Evolutionary conservation across 2,797 vertebrate species (phyloP), one percentile per base, ranked within the genome.

Genomic region (Thalassophryne amazonica): DNA sequence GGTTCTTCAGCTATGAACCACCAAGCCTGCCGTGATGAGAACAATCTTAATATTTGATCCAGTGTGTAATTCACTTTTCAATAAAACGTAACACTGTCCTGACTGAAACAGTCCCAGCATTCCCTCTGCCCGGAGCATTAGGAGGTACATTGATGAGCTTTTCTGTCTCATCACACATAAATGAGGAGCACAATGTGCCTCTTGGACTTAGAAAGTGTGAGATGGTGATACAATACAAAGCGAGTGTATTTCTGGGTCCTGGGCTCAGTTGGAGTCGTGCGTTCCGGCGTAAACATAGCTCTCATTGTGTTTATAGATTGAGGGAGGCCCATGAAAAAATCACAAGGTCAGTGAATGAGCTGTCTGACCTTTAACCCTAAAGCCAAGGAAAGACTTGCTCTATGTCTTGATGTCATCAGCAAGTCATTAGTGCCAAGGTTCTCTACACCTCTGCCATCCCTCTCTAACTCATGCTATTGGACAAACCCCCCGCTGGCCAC

Each of bases 341-440:
- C 85, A 85, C 55, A 20, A 55, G 69, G 77, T 81, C 81, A 75
- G 65, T 78, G 79, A 89, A 87, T 81, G 76, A 75, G 78, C 69
- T 78, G 81, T 81, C 76, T 82, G 81, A 84, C 82, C 79, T 86
- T 75, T 84, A 37, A 78, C 84, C 81, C 31, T n/a, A 2, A 1
- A 55, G 47, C 60, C 63, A 54, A 78, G 77, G 78, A 82, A 81
- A 86, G 71, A 69, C 75, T 73, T 85, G 81, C 78, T 73, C 74
- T 80, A 43, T 85, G 81, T 86, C 69, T 65, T 80, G 78, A 83
- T 88, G 85, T 86, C 86, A 88, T 87, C 86, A 78, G 68, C 73
- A 56, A 80, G 78, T 83, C 86, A 86, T 90, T 87, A 87, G 80
- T 32, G 4, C 63, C 67, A 57, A 53, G 35, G 78, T 72, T 77